phyloP scores from a whole-genome alignment of 2,888 invertebrate species.

The Melikaiella ostensackeni region DNA sequence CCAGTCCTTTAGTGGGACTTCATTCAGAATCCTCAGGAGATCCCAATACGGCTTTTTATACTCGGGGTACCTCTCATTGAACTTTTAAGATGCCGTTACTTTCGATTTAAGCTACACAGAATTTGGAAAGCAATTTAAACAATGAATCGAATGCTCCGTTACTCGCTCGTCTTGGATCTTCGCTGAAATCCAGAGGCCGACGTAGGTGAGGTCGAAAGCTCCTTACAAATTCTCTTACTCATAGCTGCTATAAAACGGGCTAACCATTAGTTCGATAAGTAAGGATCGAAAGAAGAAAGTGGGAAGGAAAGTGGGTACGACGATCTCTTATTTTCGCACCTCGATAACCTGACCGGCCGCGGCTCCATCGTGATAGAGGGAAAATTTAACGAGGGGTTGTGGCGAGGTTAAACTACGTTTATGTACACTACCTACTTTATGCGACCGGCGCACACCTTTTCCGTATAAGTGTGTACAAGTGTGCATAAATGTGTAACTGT shows the following conservation, averaged over 20 bases:
- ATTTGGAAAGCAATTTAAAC: slow-evolving; percentile 4
- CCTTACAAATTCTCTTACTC: slow-evolving; percentile 28
- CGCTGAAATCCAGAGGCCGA: slow-evolving; percentile 20
- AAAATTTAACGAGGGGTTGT: slow-evolving; percentile 71
- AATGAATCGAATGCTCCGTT: slow-evolving; percentile 17
- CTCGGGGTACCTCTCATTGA: too few relatives aligned
- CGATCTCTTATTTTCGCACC: slow-evolving; percentile 58
- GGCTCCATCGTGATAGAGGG: slow-evolving; percentile 65
- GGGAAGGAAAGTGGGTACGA: slow-evolving; percentile 42
- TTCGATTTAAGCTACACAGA: too few relatives aligned
- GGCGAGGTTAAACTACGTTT: slow-evolving; percentile 63
- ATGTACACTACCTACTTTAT: slow-evolving; percentile 49
- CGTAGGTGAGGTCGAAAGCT: slow-evolving; percentile 36
- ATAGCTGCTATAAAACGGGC: slow-evolving; percentile 26
- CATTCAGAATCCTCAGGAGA: too few relatives aligned
- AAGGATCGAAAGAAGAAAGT: slow-evolving; percentile 42
- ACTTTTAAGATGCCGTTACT: too few relatives aligned
- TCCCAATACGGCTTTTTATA: too few relatives aligned
- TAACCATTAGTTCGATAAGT: slow-evolving; percentile 37
- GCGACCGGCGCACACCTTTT: slow-evolving; percentile 30
- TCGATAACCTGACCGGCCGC: slow-evolving; percentile 57
- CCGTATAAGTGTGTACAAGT: not conserved
- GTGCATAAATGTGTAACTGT: slow-evolving; percentile 24
- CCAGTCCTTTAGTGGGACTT: too few relatives aligned
- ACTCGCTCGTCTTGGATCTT: slow-evolving; percentile 25